Evolutionary conservation across 2,113 vertebrate species (phyloP).

Genomic region (Scartelaos histophorus): DNA sequence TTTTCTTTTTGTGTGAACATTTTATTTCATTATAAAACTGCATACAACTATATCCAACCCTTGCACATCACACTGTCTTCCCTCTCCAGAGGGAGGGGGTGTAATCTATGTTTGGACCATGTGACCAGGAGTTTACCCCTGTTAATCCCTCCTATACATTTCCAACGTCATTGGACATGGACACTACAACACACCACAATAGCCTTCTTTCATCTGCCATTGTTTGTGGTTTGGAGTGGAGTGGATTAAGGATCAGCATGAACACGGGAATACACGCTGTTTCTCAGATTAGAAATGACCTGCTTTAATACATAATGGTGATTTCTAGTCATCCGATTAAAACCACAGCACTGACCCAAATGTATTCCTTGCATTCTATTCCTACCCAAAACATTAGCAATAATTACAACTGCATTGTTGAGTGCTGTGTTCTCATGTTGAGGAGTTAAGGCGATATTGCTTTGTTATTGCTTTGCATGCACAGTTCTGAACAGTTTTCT

Average conservation of each 20-base stretch:
- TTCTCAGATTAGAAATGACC: conserved; percentile 72
- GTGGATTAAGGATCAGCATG: conserved; percentile 62
- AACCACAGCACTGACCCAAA: conserved; percentile 57
- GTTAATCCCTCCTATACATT: conserved; percentile 45
- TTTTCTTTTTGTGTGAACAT: background rate
- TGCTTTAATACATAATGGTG: conserved; percentile 68
- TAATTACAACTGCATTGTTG: conserved; percentile 33
- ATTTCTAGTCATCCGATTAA: conserved; percentile 68
- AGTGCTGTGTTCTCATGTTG: conserved; percentile 26
- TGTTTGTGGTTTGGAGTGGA: conserved; percentile 44
- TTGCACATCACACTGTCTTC: background rate
- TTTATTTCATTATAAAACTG: too few species aligned
- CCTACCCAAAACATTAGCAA: conserved; percentile 22
- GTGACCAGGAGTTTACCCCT: conserved; percentile 30
- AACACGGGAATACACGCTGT: conserved; percentile 56
- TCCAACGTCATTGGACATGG: conserved; percentile 40
- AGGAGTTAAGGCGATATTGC: conserved; percentile 15
- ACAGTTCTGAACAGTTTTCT: conserved; percentile 13
- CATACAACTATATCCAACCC: too few species aligned
- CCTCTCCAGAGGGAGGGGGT: conserved; percentile 12
- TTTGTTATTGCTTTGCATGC: conserved; percentile 13
- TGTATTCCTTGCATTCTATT: conserved; percentile 35
- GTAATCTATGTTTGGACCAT: conserved; percentile 33
- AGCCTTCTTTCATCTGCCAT: conserved; percentile 31
- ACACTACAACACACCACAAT: conserved; percentile 27